Evolutionary conservation across 2,113 vertebrate species (phyloP), one percentile per base, ranked within the genome.

Genomic region (Dinomys branickii): DNA sequence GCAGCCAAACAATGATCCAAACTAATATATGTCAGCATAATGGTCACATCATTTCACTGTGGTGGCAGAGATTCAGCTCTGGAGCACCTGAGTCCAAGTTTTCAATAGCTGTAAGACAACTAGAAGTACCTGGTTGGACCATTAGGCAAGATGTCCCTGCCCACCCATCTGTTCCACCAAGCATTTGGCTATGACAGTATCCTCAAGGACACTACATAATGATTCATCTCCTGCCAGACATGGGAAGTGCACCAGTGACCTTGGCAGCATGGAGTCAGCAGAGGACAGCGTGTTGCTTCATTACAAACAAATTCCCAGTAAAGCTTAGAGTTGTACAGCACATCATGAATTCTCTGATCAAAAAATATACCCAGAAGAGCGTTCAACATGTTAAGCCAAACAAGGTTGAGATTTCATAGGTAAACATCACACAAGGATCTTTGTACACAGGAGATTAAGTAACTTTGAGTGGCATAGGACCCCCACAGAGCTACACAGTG

Each of bases 291-390:
- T 94, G 96, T 87, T 50, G 94, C 93, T 84, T 86, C 52, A 85
- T 96, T 35, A 85, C 96, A 89, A 97, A 96, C 86, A 99, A 98
- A 96, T 97, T 97, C 59, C 98, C 98, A 11, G 98, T 99, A 95
- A 99, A 99, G 97, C 98, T 99, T 93, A 99, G 99, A 98, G 99
- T 99, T 91, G 99, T 98, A 11, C 98, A 98, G 9, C 26, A 98
- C 97, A 98, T 99, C 97, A 98, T 99, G 99, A 99, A 87, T 98
- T 99, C 99, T n/a, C 98, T 99, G 26, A 99, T 99, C 97, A 99
- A 52, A 80, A 80, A 99, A 97, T 98, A 99, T 93, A 98, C 98
- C 67, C 98, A 99, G 65, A 98, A 99, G 96, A 99, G 98, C 97
- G 98, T 99, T 82, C 99, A 99, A 73, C 98, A 95, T 94, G 99